phyloP scores from a whole-genome alignment of 2,113 vertebrate species.

The Oreochromis spilurus region DNA sequence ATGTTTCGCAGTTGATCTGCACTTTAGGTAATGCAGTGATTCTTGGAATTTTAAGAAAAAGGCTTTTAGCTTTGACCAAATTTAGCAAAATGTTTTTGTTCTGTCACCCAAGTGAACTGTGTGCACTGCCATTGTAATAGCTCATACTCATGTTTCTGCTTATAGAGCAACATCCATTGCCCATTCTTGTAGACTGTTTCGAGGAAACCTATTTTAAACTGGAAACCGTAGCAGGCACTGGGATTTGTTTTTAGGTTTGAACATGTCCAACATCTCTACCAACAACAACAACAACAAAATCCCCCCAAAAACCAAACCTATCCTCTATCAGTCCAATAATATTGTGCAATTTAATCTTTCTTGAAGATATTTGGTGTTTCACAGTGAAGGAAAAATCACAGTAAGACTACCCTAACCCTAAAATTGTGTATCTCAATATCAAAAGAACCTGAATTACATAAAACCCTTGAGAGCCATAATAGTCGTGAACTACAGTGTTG shows the following conservation, averaged over 20 bases:
- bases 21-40: not conserved
- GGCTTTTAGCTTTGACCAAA: not conserved
- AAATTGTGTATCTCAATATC: not conserved
- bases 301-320: not conserved
- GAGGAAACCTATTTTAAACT: not conserved
- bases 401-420: fast-evolving
- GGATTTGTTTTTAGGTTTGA: not conserved
- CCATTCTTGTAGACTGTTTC: not conserved
- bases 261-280: not conserved
- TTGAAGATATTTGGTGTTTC: not conserved
- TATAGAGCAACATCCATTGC: not conserved
- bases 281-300: not conserved
- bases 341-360: not conserved
- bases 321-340: not conserved
- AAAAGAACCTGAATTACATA: not conserved
- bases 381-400: not conserved
- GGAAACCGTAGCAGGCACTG: not conserved
- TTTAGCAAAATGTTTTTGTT: not conserved
- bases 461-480: not conserved
- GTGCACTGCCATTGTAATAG: not conserved
- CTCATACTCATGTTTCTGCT: fast-evolving
- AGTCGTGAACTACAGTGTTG: not conserved
- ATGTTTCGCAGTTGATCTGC: not conserved
- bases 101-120: not conserved
- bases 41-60: not conserved